Conservation (phyloP, 2,797 vertebrate genomes). For the Lutjanus argentimaculatus region DNA sequence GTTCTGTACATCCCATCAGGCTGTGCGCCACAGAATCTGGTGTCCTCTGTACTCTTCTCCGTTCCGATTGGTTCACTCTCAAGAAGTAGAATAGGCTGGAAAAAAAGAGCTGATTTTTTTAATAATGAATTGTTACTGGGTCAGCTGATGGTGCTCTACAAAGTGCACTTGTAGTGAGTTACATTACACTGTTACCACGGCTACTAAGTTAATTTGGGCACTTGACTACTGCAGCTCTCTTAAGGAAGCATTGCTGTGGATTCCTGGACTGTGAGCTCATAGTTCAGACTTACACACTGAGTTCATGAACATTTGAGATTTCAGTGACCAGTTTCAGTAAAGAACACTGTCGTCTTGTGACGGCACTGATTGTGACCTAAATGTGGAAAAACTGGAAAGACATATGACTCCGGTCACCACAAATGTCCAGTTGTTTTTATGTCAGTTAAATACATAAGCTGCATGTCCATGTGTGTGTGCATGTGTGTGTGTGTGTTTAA, state of each 20-base stretch:
- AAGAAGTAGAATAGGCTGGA: slow-evolving; percentile 30
- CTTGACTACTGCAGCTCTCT: slow-evolving; percentile 71
- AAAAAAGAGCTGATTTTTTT: slow-evolving; percentile 28
- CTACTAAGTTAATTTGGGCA: slow-evolving; percentile 76
- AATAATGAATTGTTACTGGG: neutral
- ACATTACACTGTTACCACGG: slow-evolving; percentile 71
- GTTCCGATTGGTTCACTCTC: slow-evolving; percentile 36
- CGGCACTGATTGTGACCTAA: neutral
- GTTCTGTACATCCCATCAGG: slow-evolving; percentile 29
- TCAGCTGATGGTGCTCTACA: slow-evolving; percentile 27
- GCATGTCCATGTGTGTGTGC: slow-evolving; percentile 10
- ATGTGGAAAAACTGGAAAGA: slow-evolving; percentile 14
- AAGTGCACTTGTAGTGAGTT: slow-evolving; percentile 46
- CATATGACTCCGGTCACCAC: neutral
- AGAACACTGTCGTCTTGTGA: slow-evolving; percentile 46
- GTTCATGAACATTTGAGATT: slow-evolving; percentile 62
- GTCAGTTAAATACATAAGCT: slow-evolving; percentile 11
- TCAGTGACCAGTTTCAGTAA: slow-evolving; percentile 47
- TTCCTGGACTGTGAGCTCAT: slow-evolving; percentile 82
- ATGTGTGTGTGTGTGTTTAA: slow-evolving; percentile 58
- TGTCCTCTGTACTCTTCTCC: slow-evolving; percentile 10
- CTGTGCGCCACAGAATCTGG: slow-evolving; percentile 12
- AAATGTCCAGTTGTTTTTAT: slow-evolving; percentile 5
- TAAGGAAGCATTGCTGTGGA: slow-evolving; percentile 72
- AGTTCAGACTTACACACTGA: slow-evolving; percentile 72